Conservation (phyloP, 2,113 vertebrate genomes). For the Ptychochromis oligacanthus region DNA sequence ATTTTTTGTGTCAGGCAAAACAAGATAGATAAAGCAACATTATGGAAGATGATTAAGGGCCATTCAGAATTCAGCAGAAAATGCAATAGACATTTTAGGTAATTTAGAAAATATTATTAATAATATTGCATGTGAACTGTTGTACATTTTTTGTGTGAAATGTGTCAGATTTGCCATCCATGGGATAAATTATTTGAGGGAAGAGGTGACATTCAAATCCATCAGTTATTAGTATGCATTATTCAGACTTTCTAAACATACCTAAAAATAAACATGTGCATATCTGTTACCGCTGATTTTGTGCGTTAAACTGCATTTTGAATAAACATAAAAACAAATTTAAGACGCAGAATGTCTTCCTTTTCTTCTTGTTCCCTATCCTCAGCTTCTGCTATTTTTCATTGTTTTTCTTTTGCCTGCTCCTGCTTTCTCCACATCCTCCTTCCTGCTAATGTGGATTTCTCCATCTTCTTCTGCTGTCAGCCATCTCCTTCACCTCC, state of each 20-base stretch:
- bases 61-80: too few species aligned
- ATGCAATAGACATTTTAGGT: too few species aligned
- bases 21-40: too few species aligned
- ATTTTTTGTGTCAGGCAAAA: too few species aligned
- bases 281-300: neutral
- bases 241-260: neutral
- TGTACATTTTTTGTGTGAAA: neutral
- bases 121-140: neutral
- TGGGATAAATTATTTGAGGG: neutral
- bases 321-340: neutral
- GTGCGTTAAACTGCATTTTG: neutral
- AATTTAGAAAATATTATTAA: neutral
- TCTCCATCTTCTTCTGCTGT: constrained; percentile 30
- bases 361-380: neutral
- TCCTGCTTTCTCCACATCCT: neutral
- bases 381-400: neutral
- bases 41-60: too few species aligned
- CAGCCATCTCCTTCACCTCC: constrained; percentile 24
- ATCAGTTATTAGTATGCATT: neutral
- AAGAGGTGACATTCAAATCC: neutral
- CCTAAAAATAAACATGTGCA: neutral
- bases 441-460: constrained; percentile 18
- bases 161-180: neutral
- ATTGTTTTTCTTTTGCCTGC: neutral
- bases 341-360: neutral